These are phyloP conservation scores for Cryptophagus acutangulus DNA, from an alignment of 2,888 invertebrate species.

Conservation along the genomic window DNA sequence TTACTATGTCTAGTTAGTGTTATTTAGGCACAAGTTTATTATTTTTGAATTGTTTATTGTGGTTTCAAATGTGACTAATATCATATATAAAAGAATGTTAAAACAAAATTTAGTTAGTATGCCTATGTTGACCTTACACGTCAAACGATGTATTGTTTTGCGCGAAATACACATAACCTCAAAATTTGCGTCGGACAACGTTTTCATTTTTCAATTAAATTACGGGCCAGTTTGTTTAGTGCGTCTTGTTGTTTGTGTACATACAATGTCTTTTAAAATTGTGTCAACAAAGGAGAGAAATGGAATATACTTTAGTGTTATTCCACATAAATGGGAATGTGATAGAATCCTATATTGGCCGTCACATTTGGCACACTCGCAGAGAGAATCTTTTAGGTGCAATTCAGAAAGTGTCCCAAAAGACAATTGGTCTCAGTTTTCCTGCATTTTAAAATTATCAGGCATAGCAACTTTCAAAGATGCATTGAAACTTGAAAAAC, in stretches of 20 bases:
- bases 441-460: slow-evolving; percentile 2
- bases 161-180: neutral
- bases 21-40: too few relatives aligned
- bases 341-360: neutral
- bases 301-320: slow-evolving; percentile 2
- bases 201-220: too few relatives aligned
- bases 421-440: neutral
- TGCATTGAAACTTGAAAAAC: slow-evolving; percentile 3
- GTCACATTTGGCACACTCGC: neutral
- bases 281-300: slow-evolving; percentile 6
- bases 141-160: too few relatives aligned
- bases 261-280: slow-evolving; percentile 10
- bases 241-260: too few relatives aligned
- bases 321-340: slow-evolving; percentile 2
- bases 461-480: neutral
- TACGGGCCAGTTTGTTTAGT: too few relatives aligned
- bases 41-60: too few relatives aligned
- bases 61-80: too few relatives aligned
- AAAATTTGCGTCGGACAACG: too few relatives aligned
- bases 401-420: neutral
- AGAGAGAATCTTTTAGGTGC: slow-evolving; percentile 1
- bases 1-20: too few relatives aligned
- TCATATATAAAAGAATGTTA: too few relatives aligned
- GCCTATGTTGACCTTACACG: too few relatives aligned
- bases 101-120: too few relatives aligned